Percentiles rank a stretch among this genome's conserved stretches.
Conservation (phyloP, 1,140 invertebrate genomes). For the Oryzaephilus surinamensis region DNA sequence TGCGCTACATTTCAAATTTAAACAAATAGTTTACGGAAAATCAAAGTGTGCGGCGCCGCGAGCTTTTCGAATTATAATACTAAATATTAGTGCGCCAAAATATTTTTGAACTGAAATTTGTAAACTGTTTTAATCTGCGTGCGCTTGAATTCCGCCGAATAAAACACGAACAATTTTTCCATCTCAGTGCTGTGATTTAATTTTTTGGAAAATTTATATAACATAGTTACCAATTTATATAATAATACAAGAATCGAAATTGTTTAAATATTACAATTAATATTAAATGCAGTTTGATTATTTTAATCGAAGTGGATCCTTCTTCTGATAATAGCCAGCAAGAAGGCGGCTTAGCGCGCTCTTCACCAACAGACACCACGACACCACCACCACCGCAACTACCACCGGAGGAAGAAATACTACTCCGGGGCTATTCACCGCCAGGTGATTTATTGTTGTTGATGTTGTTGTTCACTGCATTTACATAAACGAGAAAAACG, state of each 20-base stretch:
- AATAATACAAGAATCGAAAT: not conserved
- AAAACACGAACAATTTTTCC: constrained; percentile 7
- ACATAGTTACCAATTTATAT: not conserved
- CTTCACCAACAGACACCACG: too few species aligned
- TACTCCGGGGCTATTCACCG: constrained; percentile 11
- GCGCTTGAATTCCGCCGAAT: constrained; percentile 3
- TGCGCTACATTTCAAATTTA: not conserved
- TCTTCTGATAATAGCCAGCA: constrained; percentile 25
- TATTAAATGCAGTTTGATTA: constrained; percentile 21
- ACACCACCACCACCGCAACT: too few species aligned
- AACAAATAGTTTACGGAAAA: too few species aligned
- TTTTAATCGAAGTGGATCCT: constrained; percentile 32
- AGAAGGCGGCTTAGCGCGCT: constrained; percentile 30
- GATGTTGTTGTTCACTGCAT: not conserved
- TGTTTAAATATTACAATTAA: not conserved
- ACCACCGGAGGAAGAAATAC: constrained; percentile 19
- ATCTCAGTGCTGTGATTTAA: constrained; percentile 4
- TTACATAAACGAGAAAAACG: not conserved
- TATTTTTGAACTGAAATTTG: too few species aligned
- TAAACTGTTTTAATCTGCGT: not conserved
- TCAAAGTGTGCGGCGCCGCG: too few species aligned
- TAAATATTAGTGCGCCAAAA: too few species aligned
- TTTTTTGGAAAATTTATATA: not conserved
- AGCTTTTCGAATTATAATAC: constrained; percentile 3
- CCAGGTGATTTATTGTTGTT: not conserved